A percentile compares a stretch with the other conserved stretches of the same genome.
These are phyloP conservation scores for Theonella swinhoei DNA, from an alignment of 37 sponge, comb jelly and placozoan genomes.

Conservation along the genomic window DNA sequence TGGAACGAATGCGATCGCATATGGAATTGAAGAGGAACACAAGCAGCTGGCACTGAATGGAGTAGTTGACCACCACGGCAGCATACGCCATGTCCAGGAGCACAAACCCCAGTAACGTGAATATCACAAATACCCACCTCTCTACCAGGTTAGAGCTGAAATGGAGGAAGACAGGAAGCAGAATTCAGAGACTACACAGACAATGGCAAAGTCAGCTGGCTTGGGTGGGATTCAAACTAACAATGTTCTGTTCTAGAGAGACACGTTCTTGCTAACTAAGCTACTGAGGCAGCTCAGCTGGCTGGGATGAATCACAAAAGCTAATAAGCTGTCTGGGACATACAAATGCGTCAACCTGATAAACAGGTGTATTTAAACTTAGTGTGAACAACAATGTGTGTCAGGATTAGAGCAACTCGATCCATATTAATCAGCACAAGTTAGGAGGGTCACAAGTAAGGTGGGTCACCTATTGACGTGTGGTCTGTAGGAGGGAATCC, in stretches of 20 bases:
- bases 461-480: neutral
- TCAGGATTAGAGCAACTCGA: too few relatives aligned
- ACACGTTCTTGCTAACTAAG: too few relatives aligned
- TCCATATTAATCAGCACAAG: too few relatives aligned
- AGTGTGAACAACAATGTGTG: neutral
- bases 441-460: too few relatives aligned
- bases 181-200: neutral
- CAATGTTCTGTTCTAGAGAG: too few relatives aligned
- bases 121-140: slow-evolving; percentile 30
- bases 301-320: neutral
- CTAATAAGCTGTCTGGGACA: too few relatives aligned
- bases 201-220: neutral
- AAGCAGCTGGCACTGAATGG: slow-evolving; percentile 83
- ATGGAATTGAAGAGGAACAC: slow-evolving; percentile 69
- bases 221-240: too few relatives aligned
- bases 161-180: neutral
- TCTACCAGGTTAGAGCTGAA: neutral
- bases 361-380: neutral
- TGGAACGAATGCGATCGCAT: slow-evolving; percentile 29
- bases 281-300: too few relatives aligned
- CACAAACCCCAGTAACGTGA: slow-evolving; percentile 62
- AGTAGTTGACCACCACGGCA: slow-evolving; percentile 79
- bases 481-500: slow-evolving; percentile 1
- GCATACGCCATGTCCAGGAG: slow-evolving; percentile 74
- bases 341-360: neutral